Conservation (phyloP, 2,113 vertebrate genomes). For the Aphelocoma coerulescens region DNA sequence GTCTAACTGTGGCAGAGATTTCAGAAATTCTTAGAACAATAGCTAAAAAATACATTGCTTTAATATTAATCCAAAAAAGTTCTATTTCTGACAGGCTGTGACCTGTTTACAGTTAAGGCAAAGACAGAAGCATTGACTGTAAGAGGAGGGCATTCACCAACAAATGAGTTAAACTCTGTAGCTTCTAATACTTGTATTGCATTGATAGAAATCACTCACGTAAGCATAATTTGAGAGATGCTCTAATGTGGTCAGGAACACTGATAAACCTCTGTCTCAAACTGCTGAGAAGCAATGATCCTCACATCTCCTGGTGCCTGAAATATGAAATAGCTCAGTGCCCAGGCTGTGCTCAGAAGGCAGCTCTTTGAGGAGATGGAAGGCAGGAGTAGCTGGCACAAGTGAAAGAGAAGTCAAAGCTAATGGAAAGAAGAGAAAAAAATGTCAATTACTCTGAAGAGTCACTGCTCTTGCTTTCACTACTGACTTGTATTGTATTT, state of each 20-base stretch:
- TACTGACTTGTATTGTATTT: background rate
- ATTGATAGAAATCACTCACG: background rate
- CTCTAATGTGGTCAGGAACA: background rate
- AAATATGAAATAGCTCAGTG: background rate
- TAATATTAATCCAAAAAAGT: background rate
- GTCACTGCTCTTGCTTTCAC: background rate
- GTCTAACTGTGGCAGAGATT: background rate
- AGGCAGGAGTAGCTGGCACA: background rate
- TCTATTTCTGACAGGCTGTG: background rate
- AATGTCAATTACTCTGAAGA: background rate
- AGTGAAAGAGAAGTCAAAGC: background rate
- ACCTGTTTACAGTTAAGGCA: background rate
- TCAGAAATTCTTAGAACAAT: background rate
- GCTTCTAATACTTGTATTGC: background rate
- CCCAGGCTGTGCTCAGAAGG: background rate
- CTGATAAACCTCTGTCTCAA: background rate
- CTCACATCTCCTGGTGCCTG: background rate
- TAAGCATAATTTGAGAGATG: slow-evolving; percentile 4
- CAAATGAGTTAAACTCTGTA: background rate
- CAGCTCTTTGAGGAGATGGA: background rate
- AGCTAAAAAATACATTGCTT: background rate
- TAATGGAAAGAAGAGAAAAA: background rate
- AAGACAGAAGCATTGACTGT: background rate
- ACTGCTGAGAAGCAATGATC: background rate
- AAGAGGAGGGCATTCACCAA: background rate